Evolutionary conservation across 2,888 invertebrate genomes (phyloP).

Genomic region (Zygogramma bicolorata): DNA sequence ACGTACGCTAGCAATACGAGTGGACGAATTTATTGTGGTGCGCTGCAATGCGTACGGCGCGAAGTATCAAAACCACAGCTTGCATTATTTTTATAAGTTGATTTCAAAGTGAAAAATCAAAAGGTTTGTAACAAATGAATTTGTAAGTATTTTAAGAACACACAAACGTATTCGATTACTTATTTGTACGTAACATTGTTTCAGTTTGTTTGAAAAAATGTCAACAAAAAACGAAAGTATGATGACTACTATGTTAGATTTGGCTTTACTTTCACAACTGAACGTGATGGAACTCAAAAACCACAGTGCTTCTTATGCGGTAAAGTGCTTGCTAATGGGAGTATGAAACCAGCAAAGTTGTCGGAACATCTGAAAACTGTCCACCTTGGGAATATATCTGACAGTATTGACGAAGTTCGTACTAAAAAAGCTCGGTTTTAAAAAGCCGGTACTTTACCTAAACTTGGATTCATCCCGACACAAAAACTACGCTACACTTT

Average conservation of each 20-base stretch:
- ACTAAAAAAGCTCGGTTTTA: neutral
- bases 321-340: neutral
- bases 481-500: no score
- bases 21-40: neutral
- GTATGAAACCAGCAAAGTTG: neutral
- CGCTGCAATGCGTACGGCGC: neutral
- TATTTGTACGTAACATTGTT: neutral
- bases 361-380: neutral
- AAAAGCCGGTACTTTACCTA: neutral
- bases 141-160: neutral
- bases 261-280: neutral
- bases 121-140: neutral
- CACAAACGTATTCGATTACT: neutral
- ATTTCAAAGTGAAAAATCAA: neutral
- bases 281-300: neutral
- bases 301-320: neutral
- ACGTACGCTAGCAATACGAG: neutral
- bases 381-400: neutral
- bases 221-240: neutral
- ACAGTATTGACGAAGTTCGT: neutral
- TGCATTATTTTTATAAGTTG: neutral
- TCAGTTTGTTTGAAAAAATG: neutral
- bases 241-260: neutral
- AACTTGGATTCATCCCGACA: neutral
- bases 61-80: neutral